Evolutionary conservation across 2,888 invertebrate species (phyloP), one percentile per base, ranked within the genome.

Genomic region (Chorisops tibialis): DNA sequence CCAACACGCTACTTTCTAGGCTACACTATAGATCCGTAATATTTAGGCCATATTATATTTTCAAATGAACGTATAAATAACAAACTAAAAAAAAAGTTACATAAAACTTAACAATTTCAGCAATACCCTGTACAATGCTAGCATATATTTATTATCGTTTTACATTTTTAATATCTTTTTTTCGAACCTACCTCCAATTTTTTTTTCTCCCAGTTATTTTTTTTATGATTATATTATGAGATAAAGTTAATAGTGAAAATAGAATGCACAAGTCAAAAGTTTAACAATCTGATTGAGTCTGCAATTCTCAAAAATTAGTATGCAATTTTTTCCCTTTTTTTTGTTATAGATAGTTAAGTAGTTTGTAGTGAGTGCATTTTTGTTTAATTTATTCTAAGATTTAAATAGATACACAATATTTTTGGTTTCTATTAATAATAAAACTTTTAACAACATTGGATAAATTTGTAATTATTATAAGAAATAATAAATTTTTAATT

Each of bases 211-310:
- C 7, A 39, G 38, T 6, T 6, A 9, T 30, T 39, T 22, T 56
- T 58, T 18, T 24, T 37, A 43, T 47, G 50, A 70, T 69, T 69
- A 68, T 71, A 41, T 14, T 41, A 41, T n/a, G 6, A n/a, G n/a
- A 16, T 24, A n/a, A 22, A 18, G 22, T 48, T n/a, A 48, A 48
- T 9, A 18, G 1, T 22, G 22, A 48, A 48, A 12, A 22, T 24
- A 45, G 41, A 14, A 24, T 24, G 12, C 49, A 18, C 41, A 58
- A 62, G n/a, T n/a, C n/a, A 49, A 38, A 58, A 59, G 38, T 35
- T 35, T 69, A n/a, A 69, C 70, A 70, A 77, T 78, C 77, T 80
- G 79, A 80, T 80, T 80, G 79, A 79, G 79, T 79, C 22, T 80
- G 80, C 80, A 80, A 80, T 80, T 79, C 80, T 65, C 63, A 63